Conservation (phyloP, 2,113 vertebrate genomes). For the Odontesthes bonariensis region DNA sequence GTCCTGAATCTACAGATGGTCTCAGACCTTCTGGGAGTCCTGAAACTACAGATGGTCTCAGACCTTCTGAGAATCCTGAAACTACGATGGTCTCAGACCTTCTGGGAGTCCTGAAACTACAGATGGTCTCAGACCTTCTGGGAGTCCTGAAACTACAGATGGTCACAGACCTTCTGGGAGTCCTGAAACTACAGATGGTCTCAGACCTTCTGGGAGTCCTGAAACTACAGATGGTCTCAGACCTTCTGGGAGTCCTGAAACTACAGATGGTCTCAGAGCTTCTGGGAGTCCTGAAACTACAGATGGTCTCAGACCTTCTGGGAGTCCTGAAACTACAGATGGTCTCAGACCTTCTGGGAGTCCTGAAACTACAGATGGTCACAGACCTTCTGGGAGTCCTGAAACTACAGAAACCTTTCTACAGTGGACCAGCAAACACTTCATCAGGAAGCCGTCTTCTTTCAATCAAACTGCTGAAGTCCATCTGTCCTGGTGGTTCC, state of each 20-base stretch:
- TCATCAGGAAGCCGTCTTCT: background rate
- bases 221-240: background rate
- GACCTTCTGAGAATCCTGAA: background rate
- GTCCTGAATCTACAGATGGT: no score
- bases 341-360: no score
- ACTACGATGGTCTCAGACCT: background rate
- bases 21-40: no score
- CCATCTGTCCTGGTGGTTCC: conserved; percentile 3
- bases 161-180: background rate
- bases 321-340: no score
- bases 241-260: background rate
- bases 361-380: background rate
- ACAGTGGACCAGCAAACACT: background rate
- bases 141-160: no score
- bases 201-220: no score
- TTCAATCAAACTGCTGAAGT: background rate
- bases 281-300: no score
- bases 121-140: no score
- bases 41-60: background rate
- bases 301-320: background rate
- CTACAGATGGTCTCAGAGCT: no score
- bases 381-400: background rate
- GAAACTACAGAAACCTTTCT: background rate
- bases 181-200: no score
- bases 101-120: no score